Evolutionary conservation across 2,888 invertebrate species (phyloP), one percentile per base, ranked within the genome.

Genomic region (Polietes domitor): DNA sequence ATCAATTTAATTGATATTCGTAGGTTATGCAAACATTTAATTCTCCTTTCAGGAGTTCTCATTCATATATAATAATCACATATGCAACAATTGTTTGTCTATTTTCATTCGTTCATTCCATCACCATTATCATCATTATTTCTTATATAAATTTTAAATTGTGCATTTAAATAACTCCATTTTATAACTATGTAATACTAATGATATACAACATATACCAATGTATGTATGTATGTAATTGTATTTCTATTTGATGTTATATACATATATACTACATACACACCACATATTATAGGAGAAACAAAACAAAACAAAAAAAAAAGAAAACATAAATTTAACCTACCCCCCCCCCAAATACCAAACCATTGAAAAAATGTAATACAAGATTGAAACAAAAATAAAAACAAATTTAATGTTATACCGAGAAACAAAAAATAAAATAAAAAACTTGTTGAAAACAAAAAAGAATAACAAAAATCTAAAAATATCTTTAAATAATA

Each of bases 361-460:
- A 74, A 81, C 28, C 37, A 63, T 63, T n/a, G 26, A 50, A 73
- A 53, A 47, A 28, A 43, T 85, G 83, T 85, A 82, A 70, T 24
- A 65, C 80, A 85, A 80, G 55, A 71, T 76, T 86, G 86, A 82
- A 83, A 75, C 55, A 73, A 82, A 85, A 81, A 65, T 78, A 87
- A 86, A 82, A 83, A 78, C 80, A 86, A 76, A 55, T 75, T 79
- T 87, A 87, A 65, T 80, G 80, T 80, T 80, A 71, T 71, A 50
- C 58, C 5, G 24, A 26, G 24, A 53, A n/a, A n/a, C n/a, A 26
- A 61, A 50, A 71, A 41, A 37, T 26, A 41, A 32, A 37, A 41
- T 53, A 53, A 21, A 73, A 63, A 65, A 72, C 41, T 79, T 79
- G 79, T 79, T 79, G 28, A 73, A 73, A 74, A 79, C 73, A 79